Base-by-base conservation (phyloP, 37 sponge, comb jelly and placozoan genomes). In the Ephydatia muelleri region DNA sequence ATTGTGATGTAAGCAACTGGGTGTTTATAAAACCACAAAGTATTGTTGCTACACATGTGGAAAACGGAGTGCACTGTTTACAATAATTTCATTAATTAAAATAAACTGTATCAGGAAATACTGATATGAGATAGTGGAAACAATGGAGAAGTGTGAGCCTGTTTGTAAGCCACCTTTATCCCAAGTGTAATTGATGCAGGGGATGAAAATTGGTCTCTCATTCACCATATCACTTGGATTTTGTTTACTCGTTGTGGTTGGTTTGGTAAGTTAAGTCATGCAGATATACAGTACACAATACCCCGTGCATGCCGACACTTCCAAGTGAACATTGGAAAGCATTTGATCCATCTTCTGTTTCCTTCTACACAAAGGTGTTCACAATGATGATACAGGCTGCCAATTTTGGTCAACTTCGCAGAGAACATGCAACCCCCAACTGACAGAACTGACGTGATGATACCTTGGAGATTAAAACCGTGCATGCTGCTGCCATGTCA, bases 191-290 rank as follows among this genome's bases (percentile, higher is more conserved):
- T 25, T 31, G 13, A 5, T 25, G 27, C 83, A 91, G 87, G 91
- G 87, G 0, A 36, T 31, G 25, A 86, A 27, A 9, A 76, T 86
- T 67, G 91, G 91, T 6, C 39, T 91, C 23, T 65, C 87, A 16
- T 66, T 91, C 2, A 30, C 87, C 23, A 76, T 91, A 48, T 77
- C 91, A 49, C 87, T 91, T 23, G 87, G 65, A 16, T 91, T 91
- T 70, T 69, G 80, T 31, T 38, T 91, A 21, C n/a, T 91, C 4
- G 73, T 91, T 30, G 43, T 86, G 23, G 39, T 91, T 38, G 87
- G 87, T 30, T 29, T 86, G 85, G 91, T 91, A 68, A 79, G 91
- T 83, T 33, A 19, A 43, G 6, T 9, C 43, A 43, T 43, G 6
- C 43, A 43, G 6, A 43, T 38, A 6, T 33, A 36, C 36, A 38